A percentile compares a stretch with the other conserved stretches of the same genome.
These are phyloP conservation scores for mouse (Mus musculus) DNA, from an alignment of 2,113 vertebrate species.

Conservation along the genomic window DNA sequence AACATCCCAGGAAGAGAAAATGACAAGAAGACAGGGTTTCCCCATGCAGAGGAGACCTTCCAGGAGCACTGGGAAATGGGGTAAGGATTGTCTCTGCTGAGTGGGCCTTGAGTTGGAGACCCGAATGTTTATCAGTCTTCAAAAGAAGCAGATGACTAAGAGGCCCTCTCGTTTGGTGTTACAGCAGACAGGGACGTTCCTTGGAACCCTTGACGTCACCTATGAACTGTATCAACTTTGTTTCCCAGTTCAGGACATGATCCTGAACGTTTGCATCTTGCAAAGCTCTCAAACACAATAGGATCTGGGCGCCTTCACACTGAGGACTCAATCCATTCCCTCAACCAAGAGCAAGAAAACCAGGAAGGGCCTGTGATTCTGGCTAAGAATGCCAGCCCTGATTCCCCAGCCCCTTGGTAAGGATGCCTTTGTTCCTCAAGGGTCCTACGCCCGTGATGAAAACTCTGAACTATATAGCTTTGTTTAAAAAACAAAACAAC, in stretches of 20 bases:
- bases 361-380: background rate
- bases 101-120: background rate
- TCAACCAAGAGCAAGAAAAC: background rate
- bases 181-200: background rate
- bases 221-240: background rate
- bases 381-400: background rate
- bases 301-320: fast-evolving
- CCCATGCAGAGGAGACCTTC: background rate
- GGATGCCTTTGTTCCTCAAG: background rate
- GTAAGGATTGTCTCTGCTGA: background rate
- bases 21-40: too few species aligned
- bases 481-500: background rate
- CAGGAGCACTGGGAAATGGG: background rate
- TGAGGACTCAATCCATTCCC: background rate
- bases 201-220: too few species aligned
- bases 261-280: background rate
- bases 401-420: background rate
- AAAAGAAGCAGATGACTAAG: too few species aligned
- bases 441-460: background rate
- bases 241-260: background rate
- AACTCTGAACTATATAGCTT: background rate
- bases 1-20: background rate
- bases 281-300: too few species aligned
- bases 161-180: background rate
- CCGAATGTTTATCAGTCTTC: background rate